A percentile compares a stretch with the other conserved stretches of the same genome.
Conservation (phyloP, 1,140 invertebrate species). For the Drosophila grimshawi region DNA sequence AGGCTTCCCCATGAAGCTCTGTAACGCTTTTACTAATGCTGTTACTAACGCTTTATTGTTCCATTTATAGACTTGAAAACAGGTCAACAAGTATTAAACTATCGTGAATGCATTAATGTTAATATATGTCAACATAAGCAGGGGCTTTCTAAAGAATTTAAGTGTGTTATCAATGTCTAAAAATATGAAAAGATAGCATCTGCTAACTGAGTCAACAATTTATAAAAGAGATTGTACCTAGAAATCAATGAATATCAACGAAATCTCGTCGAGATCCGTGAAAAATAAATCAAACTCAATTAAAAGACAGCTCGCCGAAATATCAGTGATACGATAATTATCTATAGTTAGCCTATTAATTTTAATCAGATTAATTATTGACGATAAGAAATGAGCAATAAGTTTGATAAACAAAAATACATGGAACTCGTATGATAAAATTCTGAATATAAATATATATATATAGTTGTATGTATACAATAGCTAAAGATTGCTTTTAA, state of each 20-base stretch:
- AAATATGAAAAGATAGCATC: not conserved
- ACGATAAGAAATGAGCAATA: conserved; percentile 11
- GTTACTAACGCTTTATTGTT: no score
- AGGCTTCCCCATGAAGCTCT: no score
- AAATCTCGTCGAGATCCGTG: not conserved
- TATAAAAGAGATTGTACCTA: not conserved
- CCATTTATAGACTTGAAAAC: no score
- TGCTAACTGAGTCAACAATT: not conserved
- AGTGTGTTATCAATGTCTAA: not conserved
- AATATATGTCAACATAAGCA: not conserved
- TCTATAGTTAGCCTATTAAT: conserved; percentile 2
- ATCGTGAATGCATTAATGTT: no score
- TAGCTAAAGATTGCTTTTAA: not conserved
- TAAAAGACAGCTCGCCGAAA: conserved; percentile 15
- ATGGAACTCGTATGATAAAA: conserved; percentile 1
- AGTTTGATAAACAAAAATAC: conserved; percentile 2
- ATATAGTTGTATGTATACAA: not conserved
- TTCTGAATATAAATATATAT: not conserved
- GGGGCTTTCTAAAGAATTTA: not conserved
- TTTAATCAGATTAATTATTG: conserved; percentile 12
- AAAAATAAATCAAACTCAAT: not conserved
- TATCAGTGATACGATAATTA: conserved; percentile 16
- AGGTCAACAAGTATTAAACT: no score
- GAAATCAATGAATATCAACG: not conserved
- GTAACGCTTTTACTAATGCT: no score